Base-by-base conservation (phyloP, 2,888 invertebrate species). In the Bombylius major region DNA sequence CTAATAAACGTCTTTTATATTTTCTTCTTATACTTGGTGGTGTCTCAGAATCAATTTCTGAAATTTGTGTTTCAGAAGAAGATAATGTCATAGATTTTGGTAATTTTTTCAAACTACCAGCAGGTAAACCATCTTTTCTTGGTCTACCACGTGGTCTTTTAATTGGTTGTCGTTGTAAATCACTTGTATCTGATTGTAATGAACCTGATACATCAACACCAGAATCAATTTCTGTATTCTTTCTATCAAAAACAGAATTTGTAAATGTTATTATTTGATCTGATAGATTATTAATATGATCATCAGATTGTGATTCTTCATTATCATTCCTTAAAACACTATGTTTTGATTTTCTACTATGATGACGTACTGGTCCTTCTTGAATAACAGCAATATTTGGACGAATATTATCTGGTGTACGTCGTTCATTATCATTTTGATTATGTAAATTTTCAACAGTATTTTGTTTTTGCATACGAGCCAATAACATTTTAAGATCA, bases 311-410 rank as follows among this genome's bases (percentile, higher is more conserved):
- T 0, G 76, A 73, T 56, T 75, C 77, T 61, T 78, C 78, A 60
- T 75, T 76, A 8, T 57, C 39, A 42, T 42, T 55, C n/a, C 60
- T 48, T 32, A 61, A 39, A 33, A 60, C 44, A 53, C 56, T 59
- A 51, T 59, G 55, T 14, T 54, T 48, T 23, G 51, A 44, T 47
- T 53, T 55, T 34, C 44, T 52, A n/a, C 51, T 56, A 55, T 51
- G 59, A 54, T 8, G 51, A 52, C 14, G 55, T 23, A 50, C 56
- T 48, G 45, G 52, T 46, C 54, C 67, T 75, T 76, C 55, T 68
- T 60, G 50, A 76, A 67, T 56, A 71, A 73, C 68, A 76, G 77
- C 57, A 77, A 77, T 56, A 76, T 77, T 46, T 76, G 64, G 65
- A 77, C 39, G 39, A 42, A 42, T 42, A 42, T 11, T 77, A 14